Base-by-base conservation (phyloP, 2,888 invertebrate species). In the Platycnemis pennipes region DNA sequence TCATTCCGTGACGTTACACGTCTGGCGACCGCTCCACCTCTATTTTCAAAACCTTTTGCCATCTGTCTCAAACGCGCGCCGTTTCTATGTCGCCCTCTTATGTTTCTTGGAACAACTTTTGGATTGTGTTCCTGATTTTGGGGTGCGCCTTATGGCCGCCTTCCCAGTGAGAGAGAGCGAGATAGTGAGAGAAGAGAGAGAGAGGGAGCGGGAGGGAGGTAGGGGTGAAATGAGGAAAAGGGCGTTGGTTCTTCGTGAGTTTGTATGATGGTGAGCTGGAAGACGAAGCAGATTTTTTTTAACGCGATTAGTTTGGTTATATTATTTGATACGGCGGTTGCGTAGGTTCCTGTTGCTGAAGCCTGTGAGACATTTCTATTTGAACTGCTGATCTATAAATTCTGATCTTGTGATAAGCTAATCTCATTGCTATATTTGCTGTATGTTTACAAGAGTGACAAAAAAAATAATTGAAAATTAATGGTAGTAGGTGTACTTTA, bases 31-130 rank as follows among this genome's bases (percentile, higher is more conserved):
- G 37, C 77, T 31, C 77, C 11, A 37, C 77, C 77, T 77, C 77
- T 77, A 77, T 77, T 77, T 77, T 77, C 77, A 77, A 77, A 77
- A 77, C 77, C 77, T 37, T 77, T 77, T 77, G 77, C 77, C 77
- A 77, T 77, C 77, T 77, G 77, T 37, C 77, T 77, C 31, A 77
- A 77, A 37, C 63, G 77, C 77, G 77, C 37, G 77, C 77, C 31
- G 77, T 77, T 77, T 37, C 77, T 37, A 37, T 77, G 37, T 37
- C 77, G 31, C 26, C 37, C 37, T 77, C 77, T 31, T 77, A 37
- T 77, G 77, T 37, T 31, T 77, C 77, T 77, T 77, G 77, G 77
- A 77, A 37, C 77, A 16, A 77, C 77, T 77, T 37, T 77, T 26
- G 37, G 77, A 77, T 77, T 77, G 77, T 77, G 77, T 77, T 77